Percentiles rank a stretch among this genome's conserved stretches.
Conservation (phyloP, 2,113 vertebrate genomes). For the Dolichallabes microphthalmus region DNA sequence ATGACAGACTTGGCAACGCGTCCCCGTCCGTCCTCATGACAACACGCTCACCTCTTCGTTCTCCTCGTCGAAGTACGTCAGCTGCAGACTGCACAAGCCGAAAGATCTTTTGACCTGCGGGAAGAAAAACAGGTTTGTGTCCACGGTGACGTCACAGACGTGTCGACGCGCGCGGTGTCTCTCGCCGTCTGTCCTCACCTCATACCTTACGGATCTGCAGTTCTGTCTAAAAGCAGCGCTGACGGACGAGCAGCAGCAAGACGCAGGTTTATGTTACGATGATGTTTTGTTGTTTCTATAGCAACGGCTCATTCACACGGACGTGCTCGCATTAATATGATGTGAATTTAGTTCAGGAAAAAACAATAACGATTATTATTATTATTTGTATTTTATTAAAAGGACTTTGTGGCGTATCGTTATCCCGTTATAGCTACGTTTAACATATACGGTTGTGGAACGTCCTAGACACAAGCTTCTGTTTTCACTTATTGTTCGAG, state of each 20-base stretch:
- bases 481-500: background rate
- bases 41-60: conserved; percentile 71
- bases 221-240: background rate
- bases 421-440: too few relatives aligned
- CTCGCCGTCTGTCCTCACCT: background rate
- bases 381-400: too few relatives aligned
- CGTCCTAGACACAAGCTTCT: too few relatives aligned
- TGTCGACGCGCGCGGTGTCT: background rate
- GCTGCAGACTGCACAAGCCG: conserved; percentile 70
- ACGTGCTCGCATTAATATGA: background rate
- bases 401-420: too few relatives aligned
- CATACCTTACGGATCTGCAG: background rate
- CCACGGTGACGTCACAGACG: background rate
- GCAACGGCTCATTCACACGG: background rate
- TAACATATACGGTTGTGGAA: too few relatives aligned
- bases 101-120: conserved; percentile 72
- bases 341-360: too few relatives aligned
- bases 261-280: too few relatives aligned
- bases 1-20: background rate
- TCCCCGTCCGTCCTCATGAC: background rate
- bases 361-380: too few relatives aligned
- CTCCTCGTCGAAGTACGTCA: conserved; percentile 75
- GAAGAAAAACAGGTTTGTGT: background rate
- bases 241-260: background rate
- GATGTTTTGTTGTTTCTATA: background rate